Evolutionary conservation across 2,113 vertebrate genomes (phyloP).

Genomic region (Leptosomus discolor): DNA sequence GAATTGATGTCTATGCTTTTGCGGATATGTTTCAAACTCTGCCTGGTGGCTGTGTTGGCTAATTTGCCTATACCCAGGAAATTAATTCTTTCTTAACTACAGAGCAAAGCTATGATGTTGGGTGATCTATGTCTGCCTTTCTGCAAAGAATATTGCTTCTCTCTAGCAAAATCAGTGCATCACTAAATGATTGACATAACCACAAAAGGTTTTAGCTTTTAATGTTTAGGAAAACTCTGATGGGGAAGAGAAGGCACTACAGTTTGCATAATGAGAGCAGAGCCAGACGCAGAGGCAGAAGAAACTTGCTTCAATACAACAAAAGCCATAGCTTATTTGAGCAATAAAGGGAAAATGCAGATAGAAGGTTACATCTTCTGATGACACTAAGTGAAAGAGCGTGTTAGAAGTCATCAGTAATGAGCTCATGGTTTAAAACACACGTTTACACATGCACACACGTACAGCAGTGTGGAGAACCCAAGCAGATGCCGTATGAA

Average conservation of each 20-base stretch:
- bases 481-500: accelerated
- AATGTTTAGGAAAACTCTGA: background rate
- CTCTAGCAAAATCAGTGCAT: background rate
- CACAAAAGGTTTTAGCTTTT: background rate
- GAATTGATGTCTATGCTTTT: background rate
- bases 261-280: background rate
- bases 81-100: slow-evolving; percentile 35
- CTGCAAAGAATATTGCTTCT: background rate
- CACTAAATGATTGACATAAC: background rate
- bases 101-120: background rate
- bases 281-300: background rate
- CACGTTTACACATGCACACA: background rate
- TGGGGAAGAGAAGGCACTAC: background rate
- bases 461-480: background rate
- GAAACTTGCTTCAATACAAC: background rate
- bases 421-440: background rate
- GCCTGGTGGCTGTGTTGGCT: slow-evolving; percentile 4
- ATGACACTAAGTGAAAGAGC: background rate
- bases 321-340: background rate
- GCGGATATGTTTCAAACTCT: background rate
- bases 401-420: background rate
- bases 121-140: background rate
- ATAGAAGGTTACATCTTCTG: background rate
- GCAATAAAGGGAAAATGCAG: background rate
- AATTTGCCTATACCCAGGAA: slow-evolving; percentile 7